Base-by-base conservation (phyloP, 1,140 invertebrate species). In the Himalopsyche phryganea region DNA sequence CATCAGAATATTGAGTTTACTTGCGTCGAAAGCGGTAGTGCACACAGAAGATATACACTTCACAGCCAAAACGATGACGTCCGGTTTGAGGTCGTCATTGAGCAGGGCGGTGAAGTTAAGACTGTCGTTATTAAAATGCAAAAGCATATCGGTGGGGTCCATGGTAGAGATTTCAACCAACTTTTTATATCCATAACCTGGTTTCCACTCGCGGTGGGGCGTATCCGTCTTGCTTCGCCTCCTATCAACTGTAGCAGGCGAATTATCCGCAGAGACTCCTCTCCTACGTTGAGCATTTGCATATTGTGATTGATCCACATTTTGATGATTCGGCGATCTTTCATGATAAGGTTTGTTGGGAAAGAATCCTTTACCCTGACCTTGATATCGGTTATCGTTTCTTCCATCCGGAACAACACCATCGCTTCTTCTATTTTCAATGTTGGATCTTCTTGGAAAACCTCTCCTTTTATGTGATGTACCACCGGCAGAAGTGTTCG, bases 1-100 rank as follows among this genome's bases (percentile, higher is more conserved):
- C n/a, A 72, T 55, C 2, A 80, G 53, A 11, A 79, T 49, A 50
- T 68, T 67, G 0, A 61, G 51, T 61, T 75, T 76, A 9, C 70
- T 57, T 42, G 71, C 67, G 23, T 68, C 68, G 49, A 78, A 78
- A 4, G 17, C 15, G 3, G 44, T n/a, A 1, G 15, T 1, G n/a
- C 44, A 19, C 14, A 46, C 15, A n/a, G 6, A 7, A 7, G 15
- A 20, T 4, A 46, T 14, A 19, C 44, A 46, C 20, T 20, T 19
- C 11, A 46, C 18, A 18, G 20, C 17, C 17, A 46, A 19, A 4
- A 46, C 18, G 1, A 46, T 46, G 10, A 46, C 10, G 19, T 46
- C 44, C 18, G 44, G 15, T 20, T 17, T 17, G 2, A 20, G 44
- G 6, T 46, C 44, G 20, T 11, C 15, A 6, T 46, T 19, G 15